Evolutionary conservation across 2,113 vertebrate species (phyloP).

Genomic region (Malurus cyaneus): DNA sequence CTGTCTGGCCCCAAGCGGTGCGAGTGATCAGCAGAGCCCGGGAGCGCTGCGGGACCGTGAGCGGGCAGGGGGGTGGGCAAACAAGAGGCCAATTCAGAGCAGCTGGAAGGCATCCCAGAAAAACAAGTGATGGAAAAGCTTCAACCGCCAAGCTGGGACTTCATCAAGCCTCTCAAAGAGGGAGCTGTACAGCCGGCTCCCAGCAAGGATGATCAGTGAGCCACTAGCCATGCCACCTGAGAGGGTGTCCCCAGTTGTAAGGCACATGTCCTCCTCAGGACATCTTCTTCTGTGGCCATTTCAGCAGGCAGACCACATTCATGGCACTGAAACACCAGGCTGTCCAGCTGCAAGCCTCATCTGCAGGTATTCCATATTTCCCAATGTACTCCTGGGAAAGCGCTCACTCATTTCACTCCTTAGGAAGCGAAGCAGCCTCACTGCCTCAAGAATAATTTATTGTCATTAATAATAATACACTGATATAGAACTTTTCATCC

Average conservation of each 20-base stretch:
- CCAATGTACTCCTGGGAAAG: neutral
- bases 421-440: neutral
- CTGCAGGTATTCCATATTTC: neutral
- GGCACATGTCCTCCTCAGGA: neutral
- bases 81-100: conserved; percentile 74
- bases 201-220: conserved; percentile 68
- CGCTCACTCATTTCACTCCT: neutral
- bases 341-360: neutral
- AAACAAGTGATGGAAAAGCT: conserved; percentile 80
- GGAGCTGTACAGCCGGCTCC: conserved; percentile 73
- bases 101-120: conserved; percentile 78
- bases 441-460: conserved; percentile 43
- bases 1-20: neutral
- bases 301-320: neutral
- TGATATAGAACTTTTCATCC: conserved; percentile 44
- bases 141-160: conserved; percentile 71
- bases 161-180: conserved; percentile 80
- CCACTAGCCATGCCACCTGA: neutral
- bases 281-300: neutral
- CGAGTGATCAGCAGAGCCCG: neutral
- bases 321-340: neutral
- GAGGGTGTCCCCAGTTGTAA: conserved; percentile 14
- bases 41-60: neutral
- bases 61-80: neutral
- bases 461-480: conserved; percentile 49